Evolutionary conservation across 2,888 invertebrate genomes (phyloP).

Genomic region (Epistrophe eligans): DNA sequence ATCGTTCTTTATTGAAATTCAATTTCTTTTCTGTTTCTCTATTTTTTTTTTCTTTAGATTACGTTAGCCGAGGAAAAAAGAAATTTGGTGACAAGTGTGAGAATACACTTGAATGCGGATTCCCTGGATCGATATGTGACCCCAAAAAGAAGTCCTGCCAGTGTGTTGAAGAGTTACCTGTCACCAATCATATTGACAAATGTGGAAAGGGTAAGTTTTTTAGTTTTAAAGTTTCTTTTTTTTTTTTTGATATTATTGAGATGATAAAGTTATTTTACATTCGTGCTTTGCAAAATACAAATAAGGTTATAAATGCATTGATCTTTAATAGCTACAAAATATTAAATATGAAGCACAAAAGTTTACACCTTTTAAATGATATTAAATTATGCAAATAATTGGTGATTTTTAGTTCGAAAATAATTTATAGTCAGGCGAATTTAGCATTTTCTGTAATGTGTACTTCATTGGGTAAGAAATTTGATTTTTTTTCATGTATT

Average conservation of each 20-base stretch:
- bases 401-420: no score
- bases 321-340: no score
- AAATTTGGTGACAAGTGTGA: constrained; percentile 92
- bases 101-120: constrained; percentile 89
- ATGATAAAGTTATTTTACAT: background rate
- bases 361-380: no score
- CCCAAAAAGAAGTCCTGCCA: constrained; percentile 88
- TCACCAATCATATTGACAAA: constrained; percentile 93
- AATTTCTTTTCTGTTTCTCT: constrained; percentile 11
- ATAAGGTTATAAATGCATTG: no score
- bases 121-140: constrained; percentile 90
- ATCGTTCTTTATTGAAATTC: background rate
- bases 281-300: background rate
- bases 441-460: no score
- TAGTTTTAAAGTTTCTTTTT: background rate
- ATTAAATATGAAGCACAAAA: no score
- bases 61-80: constrained; percentile 86
- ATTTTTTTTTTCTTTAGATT: constrained; percentile 81
- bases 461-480: no score
- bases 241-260: background rate
- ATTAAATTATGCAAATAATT: no score
- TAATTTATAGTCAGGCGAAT: no score
- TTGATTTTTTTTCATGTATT: no score
- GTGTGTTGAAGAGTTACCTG: constrained; percentile 89
- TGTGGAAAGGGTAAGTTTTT: constrained; percentile 90